phyloP scores from a whole-genome alignment of 2,113 vertebrate species.

The Sinocyclocheilus anshuiensis region DNA sequence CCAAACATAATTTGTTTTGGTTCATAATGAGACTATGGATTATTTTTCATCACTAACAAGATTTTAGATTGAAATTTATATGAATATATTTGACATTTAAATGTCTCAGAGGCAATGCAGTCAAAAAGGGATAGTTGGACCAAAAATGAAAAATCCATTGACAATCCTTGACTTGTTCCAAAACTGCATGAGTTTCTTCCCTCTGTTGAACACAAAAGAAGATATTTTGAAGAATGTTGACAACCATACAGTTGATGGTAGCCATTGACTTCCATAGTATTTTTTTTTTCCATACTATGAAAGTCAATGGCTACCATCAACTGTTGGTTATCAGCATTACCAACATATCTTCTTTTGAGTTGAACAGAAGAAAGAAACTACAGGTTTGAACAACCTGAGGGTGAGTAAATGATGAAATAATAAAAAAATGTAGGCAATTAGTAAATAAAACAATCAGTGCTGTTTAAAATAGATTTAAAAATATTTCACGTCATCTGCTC shows the following conservation, averaged over 20 bases:
- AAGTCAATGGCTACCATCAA: not conserved
- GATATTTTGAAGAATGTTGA: not conserved
- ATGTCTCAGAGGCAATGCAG: not conserved
- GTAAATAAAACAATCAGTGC: not conserved
- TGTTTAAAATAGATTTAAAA: not conserved
- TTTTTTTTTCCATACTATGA: no score
- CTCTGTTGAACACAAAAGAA: not conserved
- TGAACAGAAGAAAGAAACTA: not conserved
- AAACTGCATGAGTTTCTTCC: not conserved
- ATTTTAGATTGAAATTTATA: not conserved
- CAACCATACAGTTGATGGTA: not conserved
- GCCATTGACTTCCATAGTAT: not conserved
- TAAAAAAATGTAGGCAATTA: no score
- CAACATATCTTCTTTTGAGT: not conserved
- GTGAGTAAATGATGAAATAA: not conserved
- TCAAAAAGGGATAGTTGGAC: not conserved
- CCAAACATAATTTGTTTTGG: slow-evolving; percentile 6
- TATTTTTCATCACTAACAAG: not conserved
- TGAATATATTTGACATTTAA: not conserved
- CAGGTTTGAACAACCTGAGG: not conserved
- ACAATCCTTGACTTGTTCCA: no score
- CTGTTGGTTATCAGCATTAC: not conserved
- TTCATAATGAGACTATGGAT: not conserved
- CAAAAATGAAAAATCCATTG: not conserved
- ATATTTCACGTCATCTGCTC: not conserved